Evolutionary conservation across 2,888 invertebrate genomes (phyloP).

Genomic region (Leptinotarsa haldemani): DNA sequence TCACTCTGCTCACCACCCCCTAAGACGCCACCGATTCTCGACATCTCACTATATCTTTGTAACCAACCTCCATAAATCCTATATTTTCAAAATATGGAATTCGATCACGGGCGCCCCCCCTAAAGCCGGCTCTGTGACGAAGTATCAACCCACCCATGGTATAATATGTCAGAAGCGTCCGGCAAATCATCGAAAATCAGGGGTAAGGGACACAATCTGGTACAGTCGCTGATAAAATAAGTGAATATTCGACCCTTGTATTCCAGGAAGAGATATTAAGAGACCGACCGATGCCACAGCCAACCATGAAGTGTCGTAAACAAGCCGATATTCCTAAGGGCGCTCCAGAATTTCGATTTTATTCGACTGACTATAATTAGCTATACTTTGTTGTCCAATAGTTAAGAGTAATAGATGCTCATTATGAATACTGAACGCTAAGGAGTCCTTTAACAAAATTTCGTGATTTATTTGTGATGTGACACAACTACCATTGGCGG

Average conservation of each 20-base stretch:
- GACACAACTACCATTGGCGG: no score
- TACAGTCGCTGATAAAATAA: conserved; percentile 43
- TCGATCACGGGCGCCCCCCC: no score
- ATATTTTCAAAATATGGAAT: no score
- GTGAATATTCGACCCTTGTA: conserved; percentile 17
- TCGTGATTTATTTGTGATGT: no score
- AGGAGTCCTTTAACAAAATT: no score
- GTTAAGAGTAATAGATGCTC: no score
- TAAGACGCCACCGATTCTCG: no score
- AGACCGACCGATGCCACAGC: conserved; percentile 14
- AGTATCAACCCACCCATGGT: conserved; percentile 28
- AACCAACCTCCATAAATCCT: no score
- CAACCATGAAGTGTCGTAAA: conserved; percentile 17
- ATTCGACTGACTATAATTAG: conserved; percentile 28
- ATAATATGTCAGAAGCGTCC: conserved; percentile 40
- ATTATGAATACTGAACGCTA: no score
- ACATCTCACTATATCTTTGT: no score
- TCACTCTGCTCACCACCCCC: no score
- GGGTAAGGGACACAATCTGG: conserved; percentile 45
- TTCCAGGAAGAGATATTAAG: conserved; percentile 13
- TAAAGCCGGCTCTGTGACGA: background rate
- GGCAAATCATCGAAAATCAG: conserved; percentile 44
- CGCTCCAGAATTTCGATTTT: conserved; percentile 19
- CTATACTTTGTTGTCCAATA: conserved; percentile 2
- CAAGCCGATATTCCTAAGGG: conserved; percentile 18